Base-by-base conservation (phyloP, 2,888 invertebrate genomes). In the Drosophila putrida region DNA sequence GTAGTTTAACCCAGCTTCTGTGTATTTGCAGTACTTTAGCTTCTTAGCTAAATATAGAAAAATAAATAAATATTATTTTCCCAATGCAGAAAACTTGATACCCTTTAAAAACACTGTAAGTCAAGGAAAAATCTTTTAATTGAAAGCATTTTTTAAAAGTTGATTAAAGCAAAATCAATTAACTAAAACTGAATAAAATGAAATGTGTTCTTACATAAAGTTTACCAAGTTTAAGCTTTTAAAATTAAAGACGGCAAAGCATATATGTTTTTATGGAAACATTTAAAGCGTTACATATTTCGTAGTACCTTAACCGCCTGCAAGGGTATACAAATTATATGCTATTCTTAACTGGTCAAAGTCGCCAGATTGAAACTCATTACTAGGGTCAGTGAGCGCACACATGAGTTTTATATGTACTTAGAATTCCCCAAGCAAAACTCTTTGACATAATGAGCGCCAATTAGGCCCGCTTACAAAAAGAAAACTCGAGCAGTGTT, bases 361-460 rank as follows among this genome's bases (percentile, higher is more conserved):
- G 74, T 27, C 60, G 46, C 8, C 49, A 43, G 57, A 35, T 57
- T 51, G 51, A 50, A 57, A 31, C 59, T 53, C 75, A 80, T 83
- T 80, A 80, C 61, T 55, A 66, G 43, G 39, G 49, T 38, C 51
- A 10, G 25, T 47, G 10, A 9, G 20, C 28, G 47, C 67, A 71
- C 81, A 75, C 68, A 81, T 72, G 78, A 87, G 60, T 69, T 78
- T 68, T 79, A 71, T 80, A 59, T 70, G 73, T 76, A 63, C 84
- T 78, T 76, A 38, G 88, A 71, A 79, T 88, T 80, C 88, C 80
- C 83, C 65, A 86, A 58, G 81, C 88, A 78, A 82, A 83, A 83
- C 88, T 83, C 88, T 83, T 83, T 83, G 65, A 80, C 71, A 86
- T 88, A 83, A 83, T 86, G 83, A 86, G 83, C 67, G 62, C 71